phyloP scores from a whole-genome alignment of 2,888 invertebrate species.

The Sminthurides aquaticus region DNA sequence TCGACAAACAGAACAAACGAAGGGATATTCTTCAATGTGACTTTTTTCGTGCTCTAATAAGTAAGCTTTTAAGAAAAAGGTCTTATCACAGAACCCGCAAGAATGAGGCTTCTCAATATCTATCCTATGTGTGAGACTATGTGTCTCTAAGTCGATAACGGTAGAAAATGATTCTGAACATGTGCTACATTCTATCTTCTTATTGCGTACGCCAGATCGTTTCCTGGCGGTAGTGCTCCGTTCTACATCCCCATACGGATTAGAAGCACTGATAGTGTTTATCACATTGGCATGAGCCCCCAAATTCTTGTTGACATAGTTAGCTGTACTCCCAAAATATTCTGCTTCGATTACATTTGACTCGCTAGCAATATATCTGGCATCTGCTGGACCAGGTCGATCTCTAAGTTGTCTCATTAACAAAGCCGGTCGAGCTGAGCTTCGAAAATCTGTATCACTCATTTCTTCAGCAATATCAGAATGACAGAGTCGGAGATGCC shows the following conservation, averaged over 20 bases:
- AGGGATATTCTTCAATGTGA: neutral
- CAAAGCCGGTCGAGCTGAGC: neutral
- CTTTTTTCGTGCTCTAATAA: neutral
- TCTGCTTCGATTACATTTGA: no score
- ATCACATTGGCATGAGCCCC: no score
- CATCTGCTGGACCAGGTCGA: no score
- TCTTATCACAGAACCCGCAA: neutral
- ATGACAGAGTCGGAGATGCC: neutral
- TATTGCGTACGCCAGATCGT: no score
- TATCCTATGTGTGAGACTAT: neutral
- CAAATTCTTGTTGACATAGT: no score
- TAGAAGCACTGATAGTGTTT: no score
- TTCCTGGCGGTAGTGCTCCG: no score
- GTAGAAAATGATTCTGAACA: neutral
- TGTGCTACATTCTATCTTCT: neutral
- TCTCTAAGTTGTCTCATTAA: neutral
- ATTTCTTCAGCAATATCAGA: neutral
- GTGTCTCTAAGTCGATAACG: neutral
- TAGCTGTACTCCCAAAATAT: no score
- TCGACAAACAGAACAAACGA: neutral
- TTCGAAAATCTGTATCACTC: neutral
- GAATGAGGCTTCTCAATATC: neutral
- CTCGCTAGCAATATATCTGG: no score
- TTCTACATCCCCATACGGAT: no score
- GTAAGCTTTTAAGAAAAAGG: neutral